A percentile compares a stretch with the other conserved stretches of the same genome.
Evolutionary conservation across 2,113 vertebrate genomes (phyloP).

Genomic region (Myotis lucifugus): DNA sequence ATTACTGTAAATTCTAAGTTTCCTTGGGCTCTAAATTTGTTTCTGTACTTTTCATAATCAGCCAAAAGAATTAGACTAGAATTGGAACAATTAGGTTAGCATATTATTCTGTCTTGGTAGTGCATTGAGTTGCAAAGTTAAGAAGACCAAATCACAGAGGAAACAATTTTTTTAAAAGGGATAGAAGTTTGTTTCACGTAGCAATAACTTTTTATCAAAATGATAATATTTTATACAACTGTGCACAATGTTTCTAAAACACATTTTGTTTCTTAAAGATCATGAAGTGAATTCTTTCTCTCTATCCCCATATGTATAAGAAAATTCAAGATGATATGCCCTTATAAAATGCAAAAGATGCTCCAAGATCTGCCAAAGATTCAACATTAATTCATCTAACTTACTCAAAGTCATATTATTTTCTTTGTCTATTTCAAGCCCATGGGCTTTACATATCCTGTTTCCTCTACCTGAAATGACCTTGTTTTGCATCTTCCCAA

Average conservation of each 20-base stretch:
- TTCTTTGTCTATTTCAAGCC: background rate
- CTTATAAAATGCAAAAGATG: background rate
- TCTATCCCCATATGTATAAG: background rate
- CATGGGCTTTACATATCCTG: background rate
- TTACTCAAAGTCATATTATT: background rate
- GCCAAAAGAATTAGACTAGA: background rate
- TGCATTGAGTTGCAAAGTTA: background rate
- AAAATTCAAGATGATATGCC: background rate
- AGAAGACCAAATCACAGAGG: background rate
- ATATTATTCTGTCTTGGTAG: background rate
- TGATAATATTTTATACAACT: background rate
- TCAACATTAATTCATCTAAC: background rate
- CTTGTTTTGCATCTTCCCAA: background rate
- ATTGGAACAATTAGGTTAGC: background rate
- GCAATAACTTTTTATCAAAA: background rate
- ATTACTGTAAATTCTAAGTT: background rate
- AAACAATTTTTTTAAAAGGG: background rate
- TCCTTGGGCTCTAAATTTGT: background rate
- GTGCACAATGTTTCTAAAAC: background rate
- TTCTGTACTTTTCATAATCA: background rate
- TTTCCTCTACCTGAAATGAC: background rate
- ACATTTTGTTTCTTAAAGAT: background rate
- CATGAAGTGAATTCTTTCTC: background rate
- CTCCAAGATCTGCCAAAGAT: background rate
- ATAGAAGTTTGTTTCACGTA: background rate